Evolutionary conservation across 2,797 vertebrate species (phyloP).

Genomic region (Phrynocephalus vlangalii): DNA sequence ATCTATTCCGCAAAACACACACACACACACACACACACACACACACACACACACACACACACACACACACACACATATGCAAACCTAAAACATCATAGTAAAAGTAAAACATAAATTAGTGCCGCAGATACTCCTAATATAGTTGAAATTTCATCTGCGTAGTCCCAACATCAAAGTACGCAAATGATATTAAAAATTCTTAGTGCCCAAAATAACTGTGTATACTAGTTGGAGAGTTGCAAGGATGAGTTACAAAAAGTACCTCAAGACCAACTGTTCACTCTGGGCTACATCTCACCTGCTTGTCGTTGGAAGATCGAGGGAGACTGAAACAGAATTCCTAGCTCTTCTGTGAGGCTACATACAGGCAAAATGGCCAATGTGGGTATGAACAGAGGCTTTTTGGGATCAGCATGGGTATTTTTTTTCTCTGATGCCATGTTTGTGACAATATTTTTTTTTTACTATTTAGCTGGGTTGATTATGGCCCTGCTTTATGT

Average conservation of each 20-base stretch:
- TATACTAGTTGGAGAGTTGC: neutral
- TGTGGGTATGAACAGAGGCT: neutral
- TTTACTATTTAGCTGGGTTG: slow-evolving; percentile 14
- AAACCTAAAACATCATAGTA: neutral
- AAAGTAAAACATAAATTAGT: neutral
- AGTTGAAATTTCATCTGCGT: no score
- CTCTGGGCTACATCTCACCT: neutral
- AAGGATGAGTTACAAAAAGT: neutral
- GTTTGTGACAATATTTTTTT: neutral
- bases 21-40: no score
- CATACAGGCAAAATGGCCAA: neutral
- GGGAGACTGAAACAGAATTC: neutral
- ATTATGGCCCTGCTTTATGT: slow-evolving; percentile 10
- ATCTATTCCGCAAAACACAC: neutral
- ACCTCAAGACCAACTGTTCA: neutral
- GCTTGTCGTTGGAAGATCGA: neutral
- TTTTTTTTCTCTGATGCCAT: neutral
- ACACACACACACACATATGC: no score
- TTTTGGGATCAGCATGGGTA: neutral
- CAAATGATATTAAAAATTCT: neutral
- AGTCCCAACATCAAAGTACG: neutral
- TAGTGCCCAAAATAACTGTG: neutral
- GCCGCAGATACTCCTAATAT: neutral
- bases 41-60: no score
- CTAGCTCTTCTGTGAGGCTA: neutral